A percentile compares a stretch with the other conserved stretches of the same genome.
phyloP scores from a whole-genome alignment of 2,888 invertebrate genomes.

The Chloroclysta siterata region DNA sequence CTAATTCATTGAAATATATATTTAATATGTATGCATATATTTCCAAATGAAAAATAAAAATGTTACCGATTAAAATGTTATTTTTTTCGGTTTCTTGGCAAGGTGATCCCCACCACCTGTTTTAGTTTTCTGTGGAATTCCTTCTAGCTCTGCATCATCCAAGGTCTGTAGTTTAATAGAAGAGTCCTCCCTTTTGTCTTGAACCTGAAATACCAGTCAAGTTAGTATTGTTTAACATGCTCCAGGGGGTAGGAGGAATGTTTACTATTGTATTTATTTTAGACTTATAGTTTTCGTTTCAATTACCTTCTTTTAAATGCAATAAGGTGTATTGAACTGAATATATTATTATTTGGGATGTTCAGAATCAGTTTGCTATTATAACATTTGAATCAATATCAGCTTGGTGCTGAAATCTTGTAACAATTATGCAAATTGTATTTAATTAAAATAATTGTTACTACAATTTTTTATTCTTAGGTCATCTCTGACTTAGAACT shows the following conservation, averaged over 20 bases:
- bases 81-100: conserved; percentile 74
- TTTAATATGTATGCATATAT: conserved; percentile 18
- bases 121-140: conserved; percentile 58
- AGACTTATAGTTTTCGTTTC: too few species aligned
- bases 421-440: too few species aligned
- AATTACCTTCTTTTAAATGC: too few species aligned
- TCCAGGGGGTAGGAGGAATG: neutral
- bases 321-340: too few species aligned
- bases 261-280: too few species aligned
- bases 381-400: too few species aligned
- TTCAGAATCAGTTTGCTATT: too few species aligned
- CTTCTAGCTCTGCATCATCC: conserved; percentile 71
- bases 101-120: conserved; percentile 39
- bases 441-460: too few species aligned
- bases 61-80: conserved; percentile 62
- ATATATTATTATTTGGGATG: too few species aligned
- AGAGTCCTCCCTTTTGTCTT: conserved; percentile 72
- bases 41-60: conserved; percentile 27
- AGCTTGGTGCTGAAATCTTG: too few species aligned
- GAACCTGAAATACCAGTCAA: conserved; percentile 55
- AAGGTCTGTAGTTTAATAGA: conserved; percentile 76
- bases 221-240: neutral
- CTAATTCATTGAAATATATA: neutral
- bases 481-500: too few species aligned
- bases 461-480: too few species aligned